These are phyloP conservation scores for Polia nebulosa DNA, from an alignment of 2,888 invertebrate species.

Conservation along the genomic window DNA sequence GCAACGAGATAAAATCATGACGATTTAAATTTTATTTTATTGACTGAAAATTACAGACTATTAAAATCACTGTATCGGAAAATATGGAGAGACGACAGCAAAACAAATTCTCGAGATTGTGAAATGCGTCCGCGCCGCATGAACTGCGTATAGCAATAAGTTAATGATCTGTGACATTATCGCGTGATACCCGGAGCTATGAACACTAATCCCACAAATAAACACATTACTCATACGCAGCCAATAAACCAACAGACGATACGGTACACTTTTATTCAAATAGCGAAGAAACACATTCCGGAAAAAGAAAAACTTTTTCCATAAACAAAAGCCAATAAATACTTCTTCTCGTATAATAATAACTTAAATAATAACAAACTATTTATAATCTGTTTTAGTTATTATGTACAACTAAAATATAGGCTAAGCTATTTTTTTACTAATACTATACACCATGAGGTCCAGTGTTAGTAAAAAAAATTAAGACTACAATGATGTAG, in stretches of 20 bases:
- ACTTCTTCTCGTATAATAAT: no score
- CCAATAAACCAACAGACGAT: slow-evolving; percentile 11
- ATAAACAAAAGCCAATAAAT: no score
- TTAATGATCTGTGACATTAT: slow-evolving; percentile 60
- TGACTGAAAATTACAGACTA: neutral
- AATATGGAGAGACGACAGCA: neutral
- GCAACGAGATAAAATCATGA: no score
- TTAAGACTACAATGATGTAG: no score
- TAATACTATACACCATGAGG: no score
- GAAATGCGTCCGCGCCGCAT: slow-evolving; percentile 56
- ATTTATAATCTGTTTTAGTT: no score
- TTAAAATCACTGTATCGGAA: neutral
- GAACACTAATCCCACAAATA: slow-evolving; percentile 38
- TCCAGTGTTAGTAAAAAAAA: no score
- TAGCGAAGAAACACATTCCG: neutral
- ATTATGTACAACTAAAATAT: no score
- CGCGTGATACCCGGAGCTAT: slow-evolving; percentile 48
- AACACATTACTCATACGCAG: slow-evolving; percentile 44
- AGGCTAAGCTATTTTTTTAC: no score
- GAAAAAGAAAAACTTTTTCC: neutral
- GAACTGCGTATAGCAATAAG: slow-evolving; percentile 44
- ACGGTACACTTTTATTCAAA: slow-evolving; percentile 3
- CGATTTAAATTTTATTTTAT: no score
- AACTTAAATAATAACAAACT: no score
- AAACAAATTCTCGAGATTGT: slow-evolving; percentile 36